A percentile compares a stretch with the other conserved stretches of the same genome.
Conservation (phyloP, 1,140 invertebrate genomes). For the Rhagoletis pomonella region DNA sequence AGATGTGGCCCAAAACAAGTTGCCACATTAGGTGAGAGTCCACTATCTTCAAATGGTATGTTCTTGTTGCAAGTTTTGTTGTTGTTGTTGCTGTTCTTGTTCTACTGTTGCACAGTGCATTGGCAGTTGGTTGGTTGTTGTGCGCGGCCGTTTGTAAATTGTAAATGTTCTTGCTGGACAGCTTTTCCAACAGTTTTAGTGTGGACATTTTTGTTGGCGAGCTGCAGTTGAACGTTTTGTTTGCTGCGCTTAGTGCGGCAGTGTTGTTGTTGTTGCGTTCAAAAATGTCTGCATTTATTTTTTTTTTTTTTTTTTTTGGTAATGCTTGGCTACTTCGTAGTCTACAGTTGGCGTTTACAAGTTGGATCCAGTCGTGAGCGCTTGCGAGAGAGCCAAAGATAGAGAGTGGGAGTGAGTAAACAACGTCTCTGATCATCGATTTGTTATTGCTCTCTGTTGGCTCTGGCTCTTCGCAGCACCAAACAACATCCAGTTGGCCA, state of each 20-base stretch:
- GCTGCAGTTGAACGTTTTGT: conserved; percentile 4
- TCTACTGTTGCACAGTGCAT: neutral
- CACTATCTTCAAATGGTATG: conserved; percentile 41
- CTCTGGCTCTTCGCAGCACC: neutral
- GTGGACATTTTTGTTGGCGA: conserved; percentile 32
- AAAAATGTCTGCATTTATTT: conserved; percentile 47
- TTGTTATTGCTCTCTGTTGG: neutral
- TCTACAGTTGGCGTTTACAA: neutral
- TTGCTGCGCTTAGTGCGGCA: neutral
- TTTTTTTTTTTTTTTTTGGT: neutral
- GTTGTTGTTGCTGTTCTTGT: neutral
- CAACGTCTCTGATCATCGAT: neutral
- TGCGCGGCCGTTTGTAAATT: conserved; percentile 44
- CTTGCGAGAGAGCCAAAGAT: neutral
- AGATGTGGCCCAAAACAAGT: conserved; percentile 57
- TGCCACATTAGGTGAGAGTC: conserved; percentile 58
- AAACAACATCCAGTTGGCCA: conserved; percentile 3
- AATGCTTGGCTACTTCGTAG: neutral
- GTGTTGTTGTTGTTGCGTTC: neutral
- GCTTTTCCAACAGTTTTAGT: conserved; percentile 55
- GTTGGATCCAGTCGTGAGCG: conserved; percentile 9
- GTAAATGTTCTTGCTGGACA: conserved; percentile 59
- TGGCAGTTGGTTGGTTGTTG: neutral
- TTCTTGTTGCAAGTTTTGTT: conserved; percentile 40
- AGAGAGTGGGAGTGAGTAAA: neutral